These are phyloP conservation scores for Timema podura DNA, from an alignment of 2,888 invertebrate genomes.

Conservation along the genomic window DNA sequence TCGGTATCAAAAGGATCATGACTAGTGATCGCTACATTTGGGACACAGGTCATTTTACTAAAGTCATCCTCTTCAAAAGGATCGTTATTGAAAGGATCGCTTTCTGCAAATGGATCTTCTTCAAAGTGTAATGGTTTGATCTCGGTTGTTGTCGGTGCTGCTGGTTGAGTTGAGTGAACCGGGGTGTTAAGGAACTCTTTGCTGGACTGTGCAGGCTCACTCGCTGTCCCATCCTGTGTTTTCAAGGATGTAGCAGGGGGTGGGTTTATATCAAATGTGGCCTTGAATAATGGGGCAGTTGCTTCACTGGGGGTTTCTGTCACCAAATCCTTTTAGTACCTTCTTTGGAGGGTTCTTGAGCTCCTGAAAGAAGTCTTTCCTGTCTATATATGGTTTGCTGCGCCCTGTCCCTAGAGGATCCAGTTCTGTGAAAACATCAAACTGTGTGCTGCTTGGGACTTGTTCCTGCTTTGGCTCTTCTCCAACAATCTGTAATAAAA, in stretches of 20 bases:
- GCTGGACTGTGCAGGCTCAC: constrained; percentile 10
- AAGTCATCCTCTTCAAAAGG: constrained; percentile 58
- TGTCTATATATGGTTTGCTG: constrained; percentile 89
- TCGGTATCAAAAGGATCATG: constrained; percentile 61
- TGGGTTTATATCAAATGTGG: constrained; percentile 35
- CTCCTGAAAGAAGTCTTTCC: constrained; percentile 94
- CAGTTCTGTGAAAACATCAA: constrained; percentile 89
- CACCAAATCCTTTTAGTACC: constrained; percentile 83
- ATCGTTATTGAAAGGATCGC: constrained; percentile 68
- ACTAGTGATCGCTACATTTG: constrained; percentile 30
- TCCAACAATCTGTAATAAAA: constrained; percentile 21
- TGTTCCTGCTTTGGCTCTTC: constrained; percentile 7
- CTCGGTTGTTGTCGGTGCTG: constrained; percentile 36
- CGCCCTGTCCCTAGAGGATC: constrained; percentile 90
- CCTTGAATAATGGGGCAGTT: constrained; percentile 40
- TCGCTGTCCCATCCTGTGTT: background rate
- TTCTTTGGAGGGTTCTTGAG: constrained; percentile 92
- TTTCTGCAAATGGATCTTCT: constrained; percentile 61
- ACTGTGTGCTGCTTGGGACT: constrained; percentile 37
- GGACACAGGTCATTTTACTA: constrained; percentile 43
- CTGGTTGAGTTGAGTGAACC: background rate
- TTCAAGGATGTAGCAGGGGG: background rate
- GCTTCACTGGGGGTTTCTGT: constrained; percentile 34
- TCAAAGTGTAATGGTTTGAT: background rate
- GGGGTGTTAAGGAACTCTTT: background rate